Evolutionary conservation across 2,113 vertebrate species (phyloP).

Genomic region (Elaphurus davidianus): DNA sequence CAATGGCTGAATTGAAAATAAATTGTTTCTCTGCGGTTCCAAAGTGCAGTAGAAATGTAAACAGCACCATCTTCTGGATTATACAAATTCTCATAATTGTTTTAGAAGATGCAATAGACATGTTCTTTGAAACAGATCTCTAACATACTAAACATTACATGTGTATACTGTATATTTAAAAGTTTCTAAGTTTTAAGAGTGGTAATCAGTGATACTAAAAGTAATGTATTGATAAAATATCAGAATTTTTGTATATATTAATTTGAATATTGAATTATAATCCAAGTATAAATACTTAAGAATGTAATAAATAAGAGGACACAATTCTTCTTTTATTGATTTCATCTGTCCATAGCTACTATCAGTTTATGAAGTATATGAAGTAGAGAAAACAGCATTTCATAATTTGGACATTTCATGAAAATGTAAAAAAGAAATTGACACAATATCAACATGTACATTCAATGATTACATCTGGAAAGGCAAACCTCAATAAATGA

Average conservation of each 20-base stretch:
- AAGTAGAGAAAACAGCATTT: neutral
- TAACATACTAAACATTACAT: neutral
- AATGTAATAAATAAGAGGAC: neutral
- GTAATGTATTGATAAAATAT: neutral
- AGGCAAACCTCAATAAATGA: neutral
- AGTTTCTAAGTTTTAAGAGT: neutral
- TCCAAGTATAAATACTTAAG: neutral
- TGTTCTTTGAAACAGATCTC: neutral
- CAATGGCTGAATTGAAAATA: constrained; percentile 62
- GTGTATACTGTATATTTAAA: neutral
- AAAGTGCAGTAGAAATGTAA: constrained; percentile 70
- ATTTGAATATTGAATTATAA: neutral
- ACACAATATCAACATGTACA: neutral
- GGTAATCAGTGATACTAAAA: neutral
- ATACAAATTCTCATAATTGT: neutral
- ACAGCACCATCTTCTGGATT: constrained; percentile 85
- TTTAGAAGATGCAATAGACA: neutral
- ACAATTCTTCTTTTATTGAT: neutral
- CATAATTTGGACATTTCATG: neutral
- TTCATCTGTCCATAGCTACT: neutral
- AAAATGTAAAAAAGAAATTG: neutral
- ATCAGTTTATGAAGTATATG: neutral
- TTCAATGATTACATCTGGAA: neutral
- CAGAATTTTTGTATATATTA: neutral
- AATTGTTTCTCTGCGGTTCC: constrained; percentile 54